Evolutionary conservation across 2,113 vertebrate species (phyloP), one percentile per base, ranked within the genome.

Genomic region (Psilopsiagon aymara): DNA sequence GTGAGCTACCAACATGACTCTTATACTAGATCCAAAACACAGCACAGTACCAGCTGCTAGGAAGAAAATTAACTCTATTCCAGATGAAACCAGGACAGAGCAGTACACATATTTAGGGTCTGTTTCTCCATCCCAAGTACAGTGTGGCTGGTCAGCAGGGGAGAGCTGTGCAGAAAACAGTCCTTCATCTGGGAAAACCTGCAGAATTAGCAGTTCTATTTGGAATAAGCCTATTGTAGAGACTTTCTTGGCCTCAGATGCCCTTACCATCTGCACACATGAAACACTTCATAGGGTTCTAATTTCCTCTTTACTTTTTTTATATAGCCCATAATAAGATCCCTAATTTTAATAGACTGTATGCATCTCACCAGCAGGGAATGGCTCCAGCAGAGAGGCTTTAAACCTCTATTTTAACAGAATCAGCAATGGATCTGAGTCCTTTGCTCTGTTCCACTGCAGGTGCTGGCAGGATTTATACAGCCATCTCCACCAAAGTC

Each of bases 301-400:
- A 75, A 97, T 97, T 97, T 97, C 96, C 95, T 95, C 73, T 92
- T 93, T 92, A 96, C 92, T 84, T 92, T 94, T 96, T 96, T 94
- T 97, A 97, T 96, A 70, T 92, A 86, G 74, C 60, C 74, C 73
- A 94, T 96, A 97, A 97, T 96, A 96, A 96, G 94, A 95, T 79
- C 76, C 71, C 92, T 96, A 86, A 94, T 96, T 95, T 96, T 95
- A 96, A 96, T 91, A 81, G 84, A 83, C 89, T 96, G 53, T 69
- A 82, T 92, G 93, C 77, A 91, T 94, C 82, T 95, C 74, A 37
- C 62, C 82, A 78, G 13, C 75, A 94, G 60, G 75, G 87, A 97
- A 86, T 62, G 74, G 57, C 49, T 94, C 67, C 88, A 89, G 63
- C 62, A 83, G 43, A 60, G 27, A 60, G 10, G 6, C 14, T 96